Evolutionary conservation across 2,888 invertebrate species (phyloP).

Genomic region (Lasius fuliginosus): DNA sequence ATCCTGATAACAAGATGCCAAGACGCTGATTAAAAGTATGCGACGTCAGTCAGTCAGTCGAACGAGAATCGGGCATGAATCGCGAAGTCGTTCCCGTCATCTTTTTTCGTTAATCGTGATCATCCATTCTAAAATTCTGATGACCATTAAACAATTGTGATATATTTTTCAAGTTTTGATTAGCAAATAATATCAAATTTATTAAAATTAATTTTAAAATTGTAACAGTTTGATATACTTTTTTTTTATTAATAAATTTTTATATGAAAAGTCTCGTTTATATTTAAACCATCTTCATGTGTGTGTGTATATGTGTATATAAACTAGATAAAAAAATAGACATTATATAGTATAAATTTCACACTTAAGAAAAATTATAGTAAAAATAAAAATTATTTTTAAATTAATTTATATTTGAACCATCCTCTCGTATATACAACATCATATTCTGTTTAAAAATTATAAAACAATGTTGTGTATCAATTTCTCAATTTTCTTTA

Average conservation of each 20-base stretch:
- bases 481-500: background rate
- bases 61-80: slow-evolving; percentile 27
- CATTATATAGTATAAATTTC: no score
- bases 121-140: background rate
- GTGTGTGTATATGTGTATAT: no score
- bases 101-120: background rate
- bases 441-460: background rate
- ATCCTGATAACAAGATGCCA: slow-evolving; percentile 77
- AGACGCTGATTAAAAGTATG: slow-evolving; percentile 71
- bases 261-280: no score
- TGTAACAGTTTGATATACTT: no score
- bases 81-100: background rate
- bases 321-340: no score
- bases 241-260: no score
- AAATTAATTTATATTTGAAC: background rate
- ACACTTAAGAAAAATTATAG: no score
- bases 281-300: no score
- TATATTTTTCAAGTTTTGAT: background rate
- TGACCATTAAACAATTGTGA: background rate
- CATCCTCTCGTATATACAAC: background rate
- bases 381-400: background rate
- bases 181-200: slow-evolving; percentile 2
- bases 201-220: background rate
- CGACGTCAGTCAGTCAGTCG: slow-evolving; percentile 67
- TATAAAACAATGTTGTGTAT: background rate